These are phyloP conservation scores for Spatula versicolor DNA, from an alignment of 2,797 vertebrate genomes.

Conservation along the genomic window DNA sequence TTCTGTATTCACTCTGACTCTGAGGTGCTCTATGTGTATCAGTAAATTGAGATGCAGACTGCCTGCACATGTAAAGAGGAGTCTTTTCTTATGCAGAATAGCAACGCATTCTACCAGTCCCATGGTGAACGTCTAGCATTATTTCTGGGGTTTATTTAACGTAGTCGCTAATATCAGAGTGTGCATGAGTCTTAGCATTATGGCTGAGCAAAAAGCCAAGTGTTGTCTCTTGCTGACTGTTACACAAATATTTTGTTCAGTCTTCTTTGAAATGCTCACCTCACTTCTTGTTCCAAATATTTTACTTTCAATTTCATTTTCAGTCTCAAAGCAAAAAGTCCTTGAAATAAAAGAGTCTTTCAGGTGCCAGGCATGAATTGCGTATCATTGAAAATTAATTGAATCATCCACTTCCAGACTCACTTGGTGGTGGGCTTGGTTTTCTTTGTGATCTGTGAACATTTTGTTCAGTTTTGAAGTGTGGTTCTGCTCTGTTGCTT, in stretches of 20 bases:
- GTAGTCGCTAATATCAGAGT: not conserved
- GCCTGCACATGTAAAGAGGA: not conserved
- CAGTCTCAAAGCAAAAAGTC: not conserved
- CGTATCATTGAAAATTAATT: not conserved
- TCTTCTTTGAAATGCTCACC: not conserved
- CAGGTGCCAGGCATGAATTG: not conserved
- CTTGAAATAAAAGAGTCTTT: not conserved
- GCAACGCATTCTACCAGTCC: slow-evolving; percentile 1
- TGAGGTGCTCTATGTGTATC: slow-evolving; percentile 48
- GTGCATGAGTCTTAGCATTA: not conserved
- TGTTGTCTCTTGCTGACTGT: not conserved
- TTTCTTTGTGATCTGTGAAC: not conserved
- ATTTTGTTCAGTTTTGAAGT: not conserved
- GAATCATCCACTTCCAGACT: not conserved
- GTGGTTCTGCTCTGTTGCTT: not conserved
- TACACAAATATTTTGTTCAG: not conserved
- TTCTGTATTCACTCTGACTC: slow-evolving; percentile 43
- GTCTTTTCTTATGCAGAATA: slow-evolving; percentile 27
- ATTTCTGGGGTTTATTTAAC: slow-evolving; percentile 39
- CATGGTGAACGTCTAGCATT: not conserved
- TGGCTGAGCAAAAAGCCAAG: not conserved
- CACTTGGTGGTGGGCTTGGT: not conserved
- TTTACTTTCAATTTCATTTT: not conserved
- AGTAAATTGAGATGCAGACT: slow-evolving; percentile 39
- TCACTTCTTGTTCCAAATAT: not conserved